Evolutionary conservation across 2,888 invertebrate genomes (phyloP), one percentile per base, ranked within the genome.

Genomic region (Drosophila tripunctata): DNA sequence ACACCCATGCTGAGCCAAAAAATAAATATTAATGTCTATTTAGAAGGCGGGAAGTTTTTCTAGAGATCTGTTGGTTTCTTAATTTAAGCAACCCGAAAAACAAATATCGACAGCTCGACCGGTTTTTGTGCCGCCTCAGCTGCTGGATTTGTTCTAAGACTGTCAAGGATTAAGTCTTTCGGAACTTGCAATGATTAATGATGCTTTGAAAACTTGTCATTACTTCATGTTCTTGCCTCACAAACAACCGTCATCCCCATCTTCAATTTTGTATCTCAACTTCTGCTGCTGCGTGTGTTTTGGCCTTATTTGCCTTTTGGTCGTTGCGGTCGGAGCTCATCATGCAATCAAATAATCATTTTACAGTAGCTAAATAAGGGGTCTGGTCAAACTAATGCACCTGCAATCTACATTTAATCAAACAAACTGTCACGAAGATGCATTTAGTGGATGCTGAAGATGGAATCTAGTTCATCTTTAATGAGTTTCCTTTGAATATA

Each of bases 101-200:
- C 80, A 83, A 86, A 81, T 79, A 80, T 86, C 77, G 80, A 86
- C 86, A 75, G 69, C 76, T 64, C 50, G 43, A 40, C 60, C 50
- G 15, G 48, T 44, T 35, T 56, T 51, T 56, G 47, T 47, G 50
- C 22, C n/a, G 8, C n/a, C 22, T 10, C 45, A 27, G 35, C 45
- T 70, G 62, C 19, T 60, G 40, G 67, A 38, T 67, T 67, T 62
- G 68, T 61, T 61, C 33, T 73, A 50, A 48, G 52, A 36, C 72
- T 58, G 77, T 31, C 68, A 67, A 57, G 81, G 81, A 86, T 86
- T 84, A 84, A 69, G 81, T 77, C 68, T 72, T 75, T 67, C 52
- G 55, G 61, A 85, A 80, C 76, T 85, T 87, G 73, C 60, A 67
- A 87, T 87, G 81, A 81, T 82, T 82, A 82, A 81, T 81, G 81